phyloP scores from a whole-genome alignment of 2,113 vertebrate genomes.

The Aegypius monachus region DNA sequence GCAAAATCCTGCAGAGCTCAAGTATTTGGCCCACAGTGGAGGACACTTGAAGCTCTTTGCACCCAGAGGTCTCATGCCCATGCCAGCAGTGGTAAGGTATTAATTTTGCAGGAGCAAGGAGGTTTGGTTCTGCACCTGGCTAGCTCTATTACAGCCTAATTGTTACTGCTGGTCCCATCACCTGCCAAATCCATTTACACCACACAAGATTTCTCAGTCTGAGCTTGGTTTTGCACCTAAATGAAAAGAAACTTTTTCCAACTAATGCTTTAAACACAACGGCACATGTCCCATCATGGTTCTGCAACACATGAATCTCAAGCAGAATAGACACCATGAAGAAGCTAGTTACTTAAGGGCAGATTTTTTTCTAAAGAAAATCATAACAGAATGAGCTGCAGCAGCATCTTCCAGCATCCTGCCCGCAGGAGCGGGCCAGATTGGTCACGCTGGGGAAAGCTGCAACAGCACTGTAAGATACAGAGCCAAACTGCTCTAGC shows the following conservation, averaged over 20 bases:
- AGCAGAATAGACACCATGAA: background rate
- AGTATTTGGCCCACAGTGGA: background rate
- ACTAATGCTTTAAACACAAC: background rate
- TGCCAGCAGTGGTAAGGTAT: background rate
- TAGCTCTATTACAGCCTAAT: background rate
- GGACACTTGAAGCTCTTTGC: background rate
- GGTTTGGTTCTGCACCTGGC: background rate
- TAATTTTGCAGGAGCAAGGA: background rate
- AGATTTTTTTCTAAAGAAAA: background rate
- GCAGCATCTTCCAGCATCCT: background rate
- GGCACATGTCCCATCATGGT: rapidly evolving
- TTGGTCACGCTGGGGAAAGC: background rate
- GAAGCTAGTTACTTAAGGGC: background rate
- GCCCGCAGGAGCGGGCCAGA: background rate
- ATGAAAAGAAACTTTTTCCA: background rate
- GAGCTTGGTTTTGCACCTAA: background rate
- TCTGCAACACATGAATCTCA: background rate
- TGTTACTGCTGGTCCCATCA: background rate
- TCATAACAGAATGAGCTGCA: background rate
- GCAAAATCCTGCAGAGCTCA: background rate
- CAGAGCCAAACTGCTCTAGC: background rate
- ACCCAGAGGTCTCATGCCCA: background rate
- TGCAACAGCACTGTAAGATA: background rate
- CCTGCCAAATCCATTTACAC: background rate
- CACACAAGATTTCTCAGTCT: background rate